Conservation (phyloP, 2,113 vertebrate genomes). For the Brachyhypopomus occidentalis region DNA sequence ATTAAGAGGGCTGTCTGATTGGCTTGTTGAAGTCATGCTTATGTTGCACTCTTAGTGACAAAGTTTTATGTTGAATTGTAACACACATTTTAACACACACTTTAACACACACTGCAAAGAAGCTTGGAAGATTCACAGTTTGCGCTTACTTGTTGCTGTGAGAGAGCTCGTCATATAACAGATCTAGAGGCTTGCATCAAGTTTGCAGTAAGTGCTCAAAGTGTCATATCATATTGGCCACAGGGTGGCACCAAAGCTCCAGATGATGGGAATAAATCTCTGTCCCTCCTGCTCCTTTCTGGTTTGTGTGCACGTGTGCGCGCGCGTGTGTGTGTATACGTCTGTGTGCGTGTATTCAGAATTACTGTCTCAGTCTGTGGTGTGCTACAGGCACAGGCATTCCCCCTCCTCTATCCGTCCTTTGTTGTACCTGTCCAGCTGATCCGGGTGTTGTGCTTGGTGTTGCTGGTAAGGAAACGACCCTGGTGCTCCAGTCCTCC, state of each 20-base stretch:
- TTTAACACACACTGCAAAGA: neutral
- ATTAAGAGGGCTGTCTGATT: too few species aligned
- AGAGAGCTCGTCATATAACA: neutral
- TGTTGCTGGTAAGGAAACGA: too few species aligned
- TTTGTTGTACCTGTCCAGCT: conserved; percentile 9
- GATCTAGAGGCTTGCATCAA: neutral
- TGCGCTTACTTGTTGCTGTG: too few species aligned
- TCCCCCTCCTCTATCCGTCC: neutral
- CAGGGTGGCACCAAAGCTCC: conserved; percentile 48
- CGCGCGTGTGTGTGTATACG: neutral
- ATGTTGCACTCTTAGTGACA: too few species aligned
- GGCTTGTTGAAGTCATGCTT: too few species aligned
- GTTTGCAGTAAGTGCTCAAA: neutral
- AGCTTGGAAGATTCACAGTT: neutral
- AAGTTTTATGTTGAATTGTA: neutral
- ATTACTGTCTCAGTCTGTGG: conserved; percentile 29
- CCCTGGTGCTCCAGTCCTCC: too few species aligned
- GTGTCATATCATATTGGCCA: conserved; percentile 23
- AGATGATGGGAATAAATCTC: conserved; percentile 35
- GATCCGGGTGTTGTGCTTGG: conserved; percentile 3
- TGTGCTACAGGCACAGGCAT: conserved; percentile 28
- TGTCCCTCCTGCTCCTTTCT: neutral
- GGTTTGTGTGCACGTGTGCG: too few species aligned
- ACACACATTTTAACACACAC: too few species aligned
- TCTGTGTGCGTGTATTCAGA: neutral